Conservation (phyloP, 2,113 vertebrate genomes). For the Orthochromis indermauri region DNA sequence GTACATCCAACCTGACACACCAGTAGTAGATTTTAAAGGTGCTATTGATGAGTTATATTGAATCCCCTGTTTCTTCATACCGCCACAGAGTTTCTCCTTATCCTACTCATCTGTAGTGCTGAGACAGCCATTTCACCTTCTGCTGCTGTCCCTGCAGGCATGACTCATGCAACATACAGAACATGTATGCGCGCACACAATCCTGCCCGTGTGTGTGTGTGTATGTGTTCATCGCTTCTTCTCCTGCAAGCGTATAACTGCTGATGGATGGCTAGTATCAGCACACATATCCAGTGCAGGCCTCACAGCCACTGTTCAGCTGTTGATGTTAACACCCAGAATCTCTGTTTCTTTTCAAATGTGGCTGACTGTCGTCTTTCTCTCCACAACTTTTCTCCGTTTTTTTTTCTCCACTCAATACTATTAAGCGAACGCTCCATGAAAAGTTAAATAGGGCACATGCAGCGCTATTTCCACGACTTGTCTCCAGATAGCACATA, state of each 20-base stretch:
- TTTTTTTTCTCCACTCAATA: background rate
- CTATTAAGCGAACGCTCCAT: background rate
- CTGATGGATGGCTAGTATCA: conserved; percentile 62
- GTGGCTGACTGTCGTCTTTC: conserved; percentile 10
- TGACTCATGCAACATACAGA: conserved; percentile 17
- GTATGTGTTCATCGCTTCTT: conserved; percentile 63
- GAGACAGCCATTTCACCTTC: background rate
- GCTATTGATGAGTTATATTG: background rate
- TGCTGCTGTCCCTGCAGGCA: conserved; percentile 3
- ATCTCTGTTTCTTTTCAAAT: background rate
- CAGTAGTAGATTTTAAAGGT: background rate
- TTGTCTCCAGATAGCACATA: conserved; percentile 79
- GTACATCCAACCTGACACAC: background rate
- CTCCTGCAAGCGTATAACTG: conserved; percentile 57
- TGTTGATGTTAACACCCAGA: background rate
- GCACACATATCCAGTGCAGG: conserved; percentile 66
- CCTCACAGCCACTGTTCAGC: conserved; percentile 54
- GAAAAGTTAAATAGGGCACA: conserved; percentile 1
- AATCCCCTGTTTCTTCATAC: background rate
- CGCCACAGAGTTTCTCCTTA: conserved; percentile 13
- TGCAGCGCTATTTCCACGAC: conserved; percentile 39
- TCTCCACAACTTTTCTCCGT: conserved; percentile 21
- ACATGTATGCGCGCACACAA: background rate
- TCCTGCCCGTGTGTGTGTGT: background rate
- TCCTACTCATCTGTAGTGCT: conserved; percentile 21